A percentile compares a stretch with the other conserved stretches of the same genome.
These are phyloP conservation scores for Drosophila anceps DNA, from an alignment of 2,888 invertebrate genomes.

Conservation along the genomic window DNA sequence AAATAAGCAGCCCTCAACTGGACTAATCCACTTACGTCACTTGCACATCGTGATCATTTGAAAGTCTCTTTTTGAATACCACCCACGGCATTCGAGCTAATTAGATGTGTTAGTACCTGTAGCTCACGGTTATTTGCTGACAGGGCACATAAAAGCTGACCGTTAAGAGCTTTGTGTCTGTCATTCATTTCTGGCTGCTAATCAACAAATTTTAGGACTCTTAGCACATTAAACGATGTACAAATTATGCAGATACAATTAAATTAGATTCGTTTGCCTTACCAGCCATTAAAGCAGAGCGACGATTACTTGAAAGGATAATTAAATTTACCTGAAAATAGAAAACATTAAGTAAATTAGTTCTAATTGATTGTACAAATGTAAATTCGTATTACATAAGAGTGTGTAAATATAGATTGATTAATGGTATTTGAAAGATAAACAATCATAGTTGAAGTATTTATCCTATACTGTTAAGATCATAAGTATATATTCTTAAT, in stretches of 20 bases:
- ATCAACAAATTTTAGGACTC: constrained; percentile 1
- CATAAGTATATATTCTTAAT: too few species aligned
- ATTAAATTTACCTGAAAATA: constrained; percentile 61
- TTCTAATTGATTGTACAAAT: not conserved
- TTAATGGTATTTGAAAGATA: not conserved
- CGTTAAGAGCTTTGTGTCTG: constrained; percentile 38
- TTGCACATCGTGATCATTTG: constrained; percentile 44
- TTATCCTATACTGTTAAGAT: too few species aligned
- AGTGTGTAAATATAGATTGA: not conserved
- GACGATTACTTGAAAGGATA: not conserved
- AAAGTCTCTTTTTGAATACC: constrained; percentile 50
- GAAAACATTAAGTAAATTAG: not conserved
- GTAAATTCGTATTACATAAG: not conserved
- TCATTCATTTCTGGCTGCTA: constrained; percentile 35
- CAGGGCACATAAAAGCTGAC: constrained; percentile 35
- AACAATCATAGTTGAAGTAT: too few species aligned
- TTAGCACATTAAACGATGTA: not conserved
- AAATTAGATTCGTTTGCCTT: not conserved
- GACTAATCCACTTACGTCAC: constrained; percentile 42
- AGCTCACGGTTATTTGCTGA: constrained; percentile 17
- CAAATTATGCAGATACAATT: not conserved
- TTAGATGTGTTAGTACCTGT: constrained; percentile 41
- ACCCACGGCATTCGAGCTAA: constrained; percentile 46
- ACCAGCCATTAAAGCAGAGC: not conserved
- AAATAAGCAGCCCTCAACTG: constrained; percentile 57